Conservation (phyloP, 2,888 invertebrate genomes). For the Megastigmus dorsalis region DNA sequence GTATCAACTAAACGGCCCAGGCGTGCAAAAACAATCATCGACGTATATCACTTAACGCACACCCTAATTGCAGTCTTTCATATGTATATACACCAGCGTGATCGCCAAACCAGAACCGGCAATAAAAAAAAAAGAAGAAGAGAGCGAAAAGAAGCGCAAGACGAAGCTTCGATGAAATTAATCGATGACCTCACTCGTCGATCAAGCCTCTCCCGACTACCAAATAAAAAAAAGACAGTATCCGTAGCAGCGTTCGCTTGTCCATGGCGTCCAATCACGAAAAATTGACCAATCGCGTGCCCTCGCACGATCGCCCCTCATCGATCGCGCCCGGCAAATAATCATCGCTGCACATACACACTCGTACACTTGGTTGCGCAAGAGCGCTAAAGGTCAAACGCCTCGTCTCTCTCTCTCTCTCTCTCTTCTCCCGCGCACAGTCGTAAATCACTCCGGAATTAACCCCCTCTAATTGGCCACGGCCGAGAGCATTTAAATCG, state of each 20-base stretch:
- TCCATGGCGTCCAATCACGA: slow-evolving; percentile 23
- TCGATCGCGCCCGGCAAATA: neutral
- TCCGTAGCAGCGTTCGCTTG: too few relatives aligned
- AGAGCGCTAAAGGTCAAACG: slow-evolving; percentile 45
- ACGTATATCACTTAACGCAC: slow-evolving; percentile 29
- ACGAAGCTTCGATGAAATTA: slow-evolving; percentile 19
- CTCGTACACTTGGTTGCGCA: slow-evolving; percentile 54
- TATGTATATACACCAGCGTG: too few relatives aligned
- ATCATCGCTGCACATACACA: neutral
- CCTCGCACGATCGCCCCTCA: neutral
- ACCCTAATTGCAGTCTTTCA: slow-evolving; percentile 33
- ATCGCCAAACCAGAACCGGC: neutral
- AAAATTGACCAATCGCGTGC: slow-evolving; percentile 19
- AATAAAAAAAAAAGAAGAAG: too few relatives aligned
- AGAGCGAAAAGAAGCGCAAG: slow-evolving; percentile 18
- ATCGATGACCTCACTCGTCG: slow-evolving; percentile 22
- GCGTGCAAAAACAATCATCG: slow-evolving; percentile 2
- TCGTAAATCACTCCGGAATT: slow-evolving; percentile 68
- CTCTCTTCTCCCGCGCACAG: slow-evolving; percentile 27
- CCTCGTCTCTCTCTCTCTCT: slow-evolving; percentile 16
- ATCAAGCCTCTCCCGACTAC: neutral
- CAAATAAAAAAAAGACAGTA: neutral
- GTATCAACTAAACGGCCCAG: neutral
- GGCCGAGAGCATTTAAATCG: slow-evolving; percentile 63
- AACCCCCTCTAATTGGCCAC: slow-evolving; percentile 66